phyloP scores from a whole-genome alignment of 2,888 invertebrate species.

The Keiferia lycopersicella region DNA sequence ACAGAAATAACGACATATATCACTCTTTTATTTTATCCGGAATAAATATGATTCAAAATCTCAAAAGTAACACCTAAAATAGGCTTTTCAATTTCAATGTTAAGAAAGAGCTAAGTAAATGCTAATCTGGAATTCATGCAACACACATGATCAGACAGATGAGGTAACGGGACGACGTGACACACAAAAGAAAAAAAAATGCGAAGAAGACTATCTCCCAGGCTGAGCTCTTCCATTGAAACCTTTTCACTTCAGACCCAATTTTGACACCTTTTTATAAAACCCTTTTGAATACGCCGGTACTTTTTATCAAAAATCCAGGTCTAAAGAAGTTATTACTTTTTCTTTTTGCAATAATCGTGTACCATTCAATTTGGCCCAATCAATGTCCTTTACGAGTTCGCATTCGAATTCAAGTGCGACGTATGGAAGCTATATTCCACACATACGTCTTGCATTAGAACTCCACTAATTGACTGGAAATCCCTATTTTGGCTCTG shows the following conservation, averaged over 20 bases:
- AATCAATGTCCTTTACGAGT: background rate
- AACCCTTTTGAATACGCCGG: background rate
- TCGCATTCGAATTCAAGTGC: background rate
- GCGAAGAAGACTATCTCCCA: background rate
- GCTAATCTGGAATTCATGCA: no score
- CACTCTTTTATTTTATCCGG: no score
- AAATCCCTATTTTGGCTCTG: slow-evolving; percentile 23
- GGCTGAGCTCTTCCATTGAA: background rate
- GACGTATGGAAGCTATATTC: background rate
- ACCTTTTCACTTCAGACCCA: background rate
- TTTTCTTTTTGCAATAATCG: background rate
- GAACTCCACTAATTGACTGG: slow-evolving; percentile 23
- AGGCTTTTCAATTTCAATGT: no score
- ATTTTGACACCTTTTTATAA: background rate
- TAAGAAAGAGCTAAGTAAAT: no score
- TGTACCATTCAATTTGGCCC: background rate
- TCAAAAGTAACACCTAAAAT: no score
- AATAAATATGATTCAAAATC: no score
- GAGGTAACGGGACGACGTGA: background rate
- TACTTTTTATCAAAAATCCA: background rate
- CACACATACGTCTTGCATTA: slow-evolving; percentile 3
- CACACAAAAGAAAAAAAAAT: background rate
- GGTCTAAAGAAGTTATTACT: background rate
- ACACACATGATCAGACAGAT: no score
- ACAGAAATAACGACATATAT: no score